Evolutionary conservation across 1,140 invertebrate genomes (phyloP), one percentile per base, ranked within the genome.

Genomic region (Drosophila subobscura): DNA sequence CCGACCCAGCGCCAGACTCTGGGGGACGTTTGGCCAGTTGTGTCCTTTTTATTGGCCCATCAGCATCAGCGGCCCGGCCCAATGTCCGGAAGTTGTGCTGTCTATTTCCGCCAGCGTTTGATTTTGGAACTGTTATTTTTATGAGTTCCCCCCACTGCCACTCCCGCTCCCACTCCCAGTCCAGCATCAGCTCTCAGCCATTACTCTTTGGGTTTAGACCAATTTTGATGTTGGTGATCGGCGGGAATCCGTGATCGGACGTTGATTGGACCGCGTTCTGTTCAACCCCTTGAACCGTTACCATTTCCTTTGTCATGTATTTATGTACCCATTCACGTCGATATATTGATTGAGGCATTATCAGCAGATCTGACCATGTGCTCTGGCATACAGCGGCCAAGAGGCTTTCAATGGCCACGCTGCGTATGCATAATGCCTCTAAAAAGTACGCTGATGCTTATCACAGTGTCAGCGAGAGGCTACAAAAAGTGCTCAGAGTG

Each of bases 11-110:
- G 20, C 56, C 42, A 40, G 66, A 61, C 81, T 77, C 81, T 80
- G 46, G 81, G 81, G 81, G 72, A 64, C 83, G 65, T 81, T 85
- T 88, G 81, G 59, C 77, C 81, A 86, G 83, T 85, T 85, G 77
- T 86, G 81, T 85, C 83, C 77, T 46, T 66, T 83, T 86, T 85
- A 80, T 86, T 85, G 81, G 76, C 76, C 55, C 72, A 75, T 75
- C 63, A 75, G 72, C 25, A 27, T 27, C 25, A 27, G 25, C 25
- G 5, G 25, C 5, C 0, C 63, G 72, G 63, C 72, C 67, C 50
- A 60, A 46, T 41, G 40, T 6, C 79, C 77, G 81, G 81, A 86
- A 85, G 81, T 81, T 85, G 77, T 65, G 73, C 77, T 77, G 70
- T 81, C 76, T 71, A 78, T 85, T 85, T 85, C 74, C 77, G 81